Percentiles rank a stretch among this genome's conserved stretches.
Conservation (phyloP, 1,140 invertebrate genomes). For the Ericerus pela region DNA sequence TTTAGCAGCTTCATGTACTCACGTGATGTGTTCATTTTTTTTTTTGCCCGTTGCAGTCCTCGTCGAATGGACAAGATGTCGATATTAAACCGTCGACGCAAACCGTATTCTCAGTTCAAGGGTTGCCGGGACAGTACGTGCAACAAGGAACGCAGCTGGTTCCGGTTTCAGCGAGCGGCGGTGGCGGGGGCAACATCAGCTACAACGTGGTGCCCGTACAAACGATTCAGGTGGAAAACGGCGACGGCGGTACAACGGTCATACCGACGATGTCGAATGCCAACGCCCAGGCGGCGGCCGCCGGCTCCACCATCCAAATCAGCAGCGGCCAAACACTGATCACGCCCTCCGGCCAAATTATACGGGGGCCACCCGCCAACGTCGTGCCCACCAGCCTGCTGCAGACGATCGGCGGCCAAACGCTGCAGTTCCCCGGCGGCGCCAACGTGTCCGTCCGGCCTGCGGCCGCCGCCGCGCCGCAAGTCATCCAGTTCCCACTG, state of each 20-base stretch:
- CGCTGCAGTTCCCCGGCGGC: slow-evolving; percentile 31
- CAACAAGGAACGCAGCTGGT: slow-evolving; percentile 29
- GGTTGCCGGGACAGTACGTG: slow-evolving; percentile 38
- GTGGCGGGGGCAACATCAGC: neutral
- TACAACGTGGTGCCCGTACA: neutral
- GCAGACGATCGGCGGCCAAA: neutral
- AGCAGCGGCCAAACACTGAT: slow-evolving; percentile 32
- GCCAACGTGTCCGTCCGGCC: slow-evolving; percentile 59
- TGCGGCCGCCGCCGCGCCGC: slow-evolving; percentile 35
- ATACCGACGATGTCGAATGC: neutral
- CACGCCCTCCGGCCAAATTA: slow-evolving; percentile 45
- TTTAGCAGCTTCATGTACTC: no score
- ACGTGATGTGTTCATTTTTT: no score
- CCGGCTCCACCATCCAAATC: slow-evolving; percentile 17
- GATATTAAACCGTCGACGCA: slow-evolving; percentile 9
- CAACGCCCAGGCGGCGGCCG: neutral
- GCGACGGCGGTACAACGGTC: slow-evolving; percentile 13
- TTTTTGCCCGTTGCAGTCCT: neutral
- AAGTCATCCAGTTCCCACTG: slow-evolving; percentile 58
- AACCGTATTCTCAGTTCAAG: slow-evolving; percentile 36
- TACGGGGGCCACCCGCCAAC: slow-evolving; percentile 35
- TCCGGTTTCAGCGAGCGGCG: neutral
- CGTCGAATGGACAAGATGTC: neutral
- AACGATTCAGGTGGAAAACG: neutral
- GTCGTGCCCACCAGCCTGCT: slow-evolving; percentile 26